Evolutionary conservation across 2,797 vertebrate genomes (phyloP), one percentile per base, ranked within the genome.

Genomic region (Alectoris magna): DNA sequence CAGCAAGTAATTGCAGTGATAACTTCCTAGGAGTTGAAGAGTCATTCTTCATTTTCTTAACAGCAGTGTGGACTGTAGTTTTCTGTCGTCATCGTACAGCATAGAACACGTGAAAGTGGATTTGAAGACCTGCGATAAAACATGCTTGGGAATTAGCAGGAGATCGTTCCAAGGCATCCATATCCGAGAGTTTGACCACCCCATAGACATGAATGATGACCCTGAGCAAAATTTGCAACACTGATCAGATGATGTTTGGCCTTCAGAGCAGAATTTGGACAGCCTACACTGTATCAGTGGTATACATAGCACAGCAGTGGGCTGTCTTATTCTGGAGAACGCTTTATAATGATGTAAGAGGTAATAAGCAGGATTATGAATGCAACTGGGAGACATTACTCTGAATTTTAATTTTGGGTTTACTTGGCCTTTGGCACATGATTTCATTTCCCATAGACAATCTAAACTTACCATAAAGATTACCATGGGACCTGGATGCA

Each of bases 391-490:
- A 96, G 79, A 89, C 93, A 92, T 96, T 95, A 91, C 89, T 92
- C 89, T 84, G 92, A 86, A 75, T 95, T 96, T 96, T 95, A 95
- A 95, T 96, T 96, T 92, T 4, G 82, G 87, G 73, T 96, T 96
- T 95, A 70, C 91, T 94, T 94, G 93, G 87, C 96, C 95, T 96
- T 96, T 92, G 84, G 93, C 92, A 95, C 94, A 93, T 96, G 92
- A 95, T 89, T 96, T 95, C 92, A 95, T 94, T 95, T 95, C 94
- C 93, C 94, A 94, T 24, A 92, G 89, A 95, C 85, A 96, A 90
- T 89, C 82, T 94, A 84, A 94, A 83, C 73, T 89, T 62, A 4
- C 79, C 77, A 3, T 92, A 77, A 95, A 92, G 87, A 66, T 79
- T 96, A 41, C 87, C 91, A 41, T 78, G 96, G 91, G 96, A 96